Evolutionary conservation across 2,797 vertebrate species (phyloP), one percentile per base, ranked within the genome.

Genomic region (Cryptoprocta ferox): DNA sequence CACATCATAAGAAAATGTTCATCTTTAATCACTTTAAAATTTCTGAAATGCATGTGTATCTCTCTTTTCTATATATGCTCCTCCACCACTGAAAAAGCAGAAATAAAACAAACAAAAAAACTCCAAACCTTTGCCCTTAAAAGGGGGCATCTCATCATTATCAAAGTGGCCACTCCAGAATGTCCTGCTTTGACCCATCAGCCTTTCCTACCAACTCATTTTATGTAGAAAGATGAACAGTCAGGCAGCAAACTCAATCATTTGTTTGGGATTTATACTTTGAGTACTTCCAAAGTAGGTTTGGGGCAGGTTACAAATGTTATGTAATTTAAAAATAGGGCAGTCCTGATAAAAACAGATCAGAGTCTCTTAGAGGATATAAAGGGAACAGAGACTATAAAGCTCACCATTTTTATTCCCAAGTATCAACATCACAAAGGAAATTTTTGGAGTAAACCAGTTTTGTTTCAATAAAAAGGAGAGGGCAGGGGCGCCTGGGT

Each of bases 181-280:
- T 37, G 12, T 30, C 37, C 16, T 94, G 63, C 11, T 86, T 89
- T 88, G 32, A 59, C 21, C 48, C 59, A 13, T 68, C 28, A 61
- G 39, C 37, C 84, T 83, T 21, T 11, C 18, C 6, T 1, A 89
- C 42, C 39, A 92, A 88, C 26, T 8, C 42, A 59, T 61, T 81
- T 91, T 50, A 76, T 80, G 24, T 63, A 68, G 32, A 35, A 12
- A 88, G 30, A 86, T 32, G 35, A 10, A 78, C 0, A 71, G 15
- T 30, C 0, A 71, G 15, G 26, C 56, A 80, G 11, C 73, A 95
- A 65, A 61, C 12, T 48, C n/a, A 85, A 19, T 65, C 75, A 76
- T 76, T 91, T 89, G 24, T 80, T 84, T 80, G 48, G 65, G 18
- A 83, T 85, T 95, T 94, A 76, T 56, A 76, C n/a, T 82, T 82